Conservation (phyloP, 2,113 vertebrate species). For the Burhinus oedicnemus region DNA sequence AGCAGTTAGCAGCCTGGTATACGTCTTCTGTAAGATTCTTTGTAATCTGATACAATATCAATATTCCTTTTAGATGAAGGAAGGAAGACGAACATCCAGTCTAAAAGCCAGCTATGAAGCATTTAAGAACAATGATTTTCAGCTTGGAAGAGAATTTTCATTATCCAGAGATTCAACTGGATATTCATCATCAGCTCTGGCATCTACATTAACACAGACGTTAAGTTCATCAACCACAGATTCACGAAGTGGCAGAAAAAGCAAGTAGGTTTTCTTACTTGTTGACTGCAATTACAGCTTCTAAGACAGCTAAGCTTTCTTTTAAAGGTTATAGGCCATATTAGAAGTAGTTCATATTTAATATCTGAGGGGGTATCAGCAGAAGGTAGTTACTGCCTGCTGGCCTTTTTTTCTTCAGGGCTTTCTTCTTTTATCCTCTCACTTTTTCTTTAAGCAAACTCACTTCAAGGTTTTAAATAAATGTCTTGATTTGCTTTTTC, state of each 20-base stretch:
- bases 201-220: slow-evolving; percentile 94
- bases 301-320: not conserved
- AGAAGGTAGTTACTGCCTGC: no score
- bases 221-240: slow-evolving; percentile 86
- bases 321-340: not conserved
- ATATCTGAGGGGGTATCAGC: no score
- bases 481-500: no score
- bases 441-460: no score
- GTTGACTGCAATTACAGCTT: not conserved
- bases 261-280: slow-evolving; percentile 84
- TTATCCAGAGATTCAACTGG: slow-evolving; percentile 85
- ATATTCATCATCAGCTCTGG: slow-evolving; percentile 92
- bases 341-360: no score
- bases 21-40: not conserved
- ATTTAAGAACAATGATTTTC: slow-evolving; percentile 99
- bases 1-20: not conserved
- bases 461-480: no score
- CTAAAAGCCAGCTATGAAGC: slow-evolving; percentile 98
- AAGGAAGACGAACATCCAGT: slow-evolving; percentile 94
- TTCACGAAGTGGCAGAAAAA: slow-evolving; percentile 92
- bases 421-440: no score
- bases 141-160: slow-evolving; percentile 90
- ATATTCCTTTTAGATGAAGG: slow-evolving; percentile 90
- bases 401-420: no score
- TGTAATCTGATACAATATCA: not conserved